Conservation (phyloP, 1,140 invertebrate species). For the Trinorchestia longiramus region DNA sequence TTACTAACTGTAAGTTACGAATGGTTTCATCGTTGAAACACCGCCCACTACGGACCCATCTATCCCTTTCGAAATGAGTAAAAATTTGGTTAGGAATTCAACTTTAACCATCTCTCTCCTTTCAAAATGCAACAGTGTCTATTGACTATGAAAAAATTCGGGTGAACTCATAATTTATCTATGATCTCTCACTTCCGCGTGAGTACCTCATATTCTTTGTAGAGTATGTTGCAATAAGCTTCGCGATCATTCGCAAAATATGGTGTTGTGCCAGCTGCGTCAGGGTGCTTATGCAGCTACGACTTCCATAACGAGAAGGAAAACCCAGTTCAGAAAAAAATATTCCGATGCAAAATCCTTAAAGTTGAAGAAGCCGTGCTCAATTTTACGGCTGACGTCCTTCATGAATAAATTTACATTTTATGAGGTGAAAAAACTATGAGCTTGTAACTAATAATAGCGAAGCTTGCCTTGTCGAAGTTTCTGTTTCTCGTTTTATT, state of each 20-base stretch:
- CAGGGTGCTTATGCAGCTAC: neutral
- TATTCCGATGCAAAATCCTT: neutral
- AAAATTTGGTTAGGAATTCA: too few species aligned
- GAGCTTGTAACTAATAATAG: neutral
- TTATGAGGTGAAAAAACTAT: neutral
- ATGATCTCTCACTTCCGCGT: neutral
- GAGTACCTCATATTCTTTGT: neutral
- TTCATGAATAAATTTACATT: constrained; percentile 30
- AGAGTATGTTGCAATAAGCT: neutral
- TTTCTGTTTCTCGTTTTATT: neutral
- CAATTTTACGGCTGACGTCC: neutral
- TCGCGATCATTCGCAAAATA: neutral
- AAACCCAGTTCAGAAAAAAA: neutral
- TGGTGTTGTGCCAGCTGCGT: neutral
- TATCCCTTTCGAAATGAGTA: too few species aligned
- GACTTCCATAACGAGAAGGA: neutral
- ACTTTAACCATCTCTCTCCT: too few species aligned
- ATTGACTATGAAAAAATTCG: too few species aligned
- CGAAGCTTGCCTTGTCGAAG: neutral
- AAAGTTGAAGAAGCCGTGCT: neutral
- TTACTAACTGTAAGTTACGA: too few species aligned
- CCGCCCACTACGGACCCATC: too few species aligned
- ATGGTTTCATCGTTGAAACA: too few species aligned
- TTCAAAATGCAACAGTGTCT: too few species aligned
- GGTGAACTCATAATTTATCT: neutral